phyloP scores from a whole-genome alignment of 1,140 invertebrate species.

The Mizuhopecten yessoensis region DNA sequence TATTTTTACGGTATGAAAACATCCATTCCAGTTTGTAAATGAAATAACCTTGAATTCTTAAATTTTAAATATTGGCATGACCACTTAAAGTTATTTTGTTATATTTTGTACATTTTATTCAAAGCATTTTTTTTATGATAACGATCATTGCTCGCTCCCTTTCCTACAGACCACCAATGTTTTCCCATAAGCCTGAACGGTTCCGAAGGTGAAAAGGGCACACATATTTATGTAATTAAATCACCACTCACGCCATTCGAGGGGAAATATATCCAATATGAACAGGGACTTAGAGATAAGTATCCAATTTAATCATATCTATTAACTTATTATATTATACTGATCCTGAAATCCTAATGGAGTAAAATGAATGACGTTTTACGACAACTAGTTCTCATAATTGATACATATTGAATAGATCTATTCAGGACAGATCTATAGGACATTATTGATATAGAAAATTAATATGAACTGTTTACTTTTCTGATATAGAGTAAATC shows the following conservation, averaged over 20 bases:
- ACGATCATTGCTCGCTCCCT: background rate
- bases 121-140: background rate
- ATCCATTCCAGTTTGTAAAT: background rate
- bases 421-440: background rate
- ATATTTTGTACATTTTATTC: background rate
- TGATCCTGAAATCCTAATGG: background rate
- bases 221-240: background rate
- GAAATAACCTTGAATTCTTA: background rate
- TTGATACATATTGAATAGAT: background rate
- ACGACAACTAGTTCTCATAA: background rate
- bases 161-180: background rate
- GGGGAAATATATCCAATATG: background rate
- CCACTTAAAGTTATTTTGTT: background rate
- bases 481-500: background rate
- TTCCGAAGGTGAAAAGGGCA: slow-evolving; percentile 36
- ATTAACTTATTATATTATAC: slow-evolving; percentile 30
- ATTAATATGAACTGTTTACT: background rate
- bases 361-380: background rate
- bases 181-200: background rate
- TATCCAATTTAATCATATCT: slow-evolving; percentile 29
- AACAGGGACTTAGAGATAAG: background rate
- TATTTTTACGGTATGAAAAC: background rate
- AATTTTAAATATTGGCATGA: background rate
- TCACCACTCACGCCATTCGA: background rate
- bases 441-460: background rate